These are phyloP conservation scores for Calameuta idolon DNA, from an alignment of 2,888 invertebrate species.

Conservation along the genomic window DNA sequence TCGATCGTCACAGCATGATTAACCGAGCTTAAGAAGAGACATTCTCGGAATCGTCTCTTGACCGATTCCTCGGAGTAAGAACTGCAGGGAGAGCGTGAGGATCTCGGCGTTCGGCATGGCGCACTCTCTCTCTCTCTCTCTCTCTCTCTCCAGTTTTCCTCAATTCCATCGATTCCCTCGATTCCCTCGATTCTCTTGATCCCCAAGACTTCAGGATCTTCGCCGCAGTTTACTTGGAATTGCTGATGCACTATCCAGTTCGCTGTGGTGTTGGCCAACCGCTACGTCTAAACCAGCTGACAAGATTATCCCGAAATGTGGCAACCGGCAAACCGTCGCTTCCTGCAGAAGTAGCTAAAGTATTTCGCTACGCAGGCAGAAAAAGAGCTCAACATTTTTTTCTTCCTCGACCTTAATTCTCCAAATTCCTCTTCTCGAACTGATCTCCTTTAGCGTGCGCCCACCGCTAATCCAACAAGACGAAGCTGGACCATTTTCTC, in stretches of 20 bases:
- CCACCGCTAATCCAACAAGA: background rate
- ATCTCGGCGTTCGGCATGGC: background rate
- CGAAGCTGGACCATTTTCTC: background rate
- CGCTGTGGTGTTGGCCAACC: conserved; percentile 18
- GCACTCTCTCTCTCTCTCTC: background rate
- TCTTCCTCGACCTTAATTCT: no score
- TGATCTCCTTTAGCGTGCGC: no score
- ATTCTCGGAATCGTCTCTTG: no score
- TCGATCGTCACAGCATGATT: no score
- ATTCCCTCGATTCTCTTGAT: background rate
- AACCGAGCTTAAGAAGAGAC: no score
- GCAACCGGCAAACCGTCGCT: conserved; percentile 8
- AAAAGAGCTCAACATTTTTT: no score
- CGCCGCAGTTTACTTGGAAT: conserved; percentile 61
- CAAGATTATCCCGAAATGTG: conserved; percentile 36
- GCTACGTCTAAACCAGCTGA: conserved; percentile 37
- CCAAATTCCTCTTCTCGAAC: no score
- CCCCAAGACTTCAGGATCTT: conserved; percentile 28
- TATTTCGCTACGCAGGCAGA: no score
- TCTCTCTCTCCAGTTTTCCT: background rate
- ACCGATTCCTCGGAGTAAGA: no score
- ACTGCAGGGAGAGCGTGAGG: conserved; percentile 11
- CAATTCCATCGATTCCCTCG: no score
- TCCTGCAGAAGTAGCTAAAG: background rate
- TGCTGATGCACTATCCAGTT: conserved; percentile 60